These are phyloP conservation scores for Lerema accius DNA, from an alignment of 1,140 invertebrate genomes.

Conservation along the genomic window DNA sequence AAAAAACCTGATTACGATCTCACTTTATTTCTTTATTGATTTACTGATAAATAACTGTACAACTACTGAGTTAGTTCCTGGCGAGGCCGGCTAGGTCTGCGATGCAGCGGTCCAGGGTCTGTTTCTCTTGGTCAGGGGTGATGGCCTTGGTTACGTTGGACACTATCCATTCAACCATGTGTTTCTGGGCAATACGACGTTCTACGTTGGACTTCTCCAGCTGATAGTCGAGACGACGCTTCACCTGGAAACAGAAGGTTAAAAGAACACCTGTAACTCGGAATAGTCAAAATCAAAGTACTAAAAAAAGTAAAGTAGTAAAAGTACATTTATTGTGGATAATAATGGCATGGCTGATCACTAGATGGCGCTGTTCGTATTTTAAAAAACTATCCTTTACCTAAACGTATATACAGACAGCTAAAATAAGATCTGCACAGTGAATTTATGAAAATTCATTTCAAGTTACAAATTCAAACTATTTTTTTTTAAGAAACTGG, in stretches of 20 bases:
- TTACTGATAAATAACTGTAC: constrained; percentile 20
- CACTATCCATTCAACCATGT: constrained; percentile 97
- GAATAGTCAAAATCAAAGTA: no score
- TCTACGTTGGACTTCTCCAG: constrained; percentile 91
- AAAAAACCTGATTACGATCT: constrained; percentile 19
- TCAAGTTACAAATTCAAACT: no score
- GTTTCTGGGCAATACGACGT: constrained; percentile 93
- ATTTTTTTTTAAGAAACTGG: no score
- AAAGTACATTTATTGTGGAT: no score
- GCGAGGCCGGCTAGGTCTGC: constrained; percentile 90
- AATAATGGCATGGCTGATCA: no score
- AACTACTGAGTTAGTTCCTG: constrained; percentile 50
- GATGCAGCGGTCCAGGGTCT: constrained; percentile 94
- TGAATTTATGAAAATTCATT: no score
- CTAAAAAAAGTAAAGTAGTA: no score
- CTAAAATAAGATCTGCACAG: no score
- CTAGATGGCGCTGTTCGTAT: no score
- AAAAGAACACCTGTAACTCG: no score
- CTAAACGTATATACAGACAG: no score
- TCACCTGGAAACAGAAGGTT: constrained; percentile 82
- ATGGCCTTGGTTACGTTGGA: constrained; percentile 92
- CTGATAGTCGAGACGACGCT: constrained; percentile 95
- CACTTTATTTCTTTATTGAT: constrained; percentile 10
- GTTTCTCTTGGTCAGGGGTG: constrained; percentile 96
- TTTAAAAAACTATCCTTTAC: no score